Evolutionary conservation across 2,113 vertebrate genomes (phyloP), one percentile per base, ranked within the genome.

Genomic region (Daboia siamensis): DNA sequence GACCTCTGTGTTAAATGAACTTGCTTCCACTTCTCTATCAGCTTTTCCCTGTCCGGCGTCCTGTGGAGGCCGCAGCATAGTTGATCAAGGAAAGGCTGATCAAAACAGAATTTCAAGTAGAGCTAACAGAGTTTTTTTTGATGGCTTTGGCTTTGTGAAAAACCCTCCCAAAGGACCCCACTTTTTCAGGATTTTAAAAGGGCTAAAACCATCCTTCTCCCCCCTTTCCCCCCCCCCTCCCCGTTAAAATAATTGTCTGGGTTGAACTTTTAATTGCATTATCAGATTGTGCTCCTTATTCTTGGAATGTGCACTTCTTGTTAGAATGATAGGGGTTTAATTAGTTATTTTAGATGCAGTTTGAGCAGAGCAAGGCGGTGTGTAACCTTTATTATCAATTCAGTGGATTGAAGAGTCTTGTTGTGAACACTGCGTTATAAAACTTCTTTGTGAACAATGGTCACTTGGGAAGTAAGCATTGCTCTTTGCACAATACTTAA

Each of bases 391-490:
- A 88, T 94, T 93, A 94, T 93, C 94, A 96, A 96, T 96, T 95
- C 95, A 95, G 88, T 91, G 93, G 97, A 80, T 92, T 94, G 94
- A 93, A 91, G 94, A 92, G 93, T 94, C 93, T 10, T 96, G 96
- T 87, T 93, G 57, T 90, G 90, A 94, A 85, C 90, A 93, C 89
- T 96, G 95, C 86, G 9, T 90, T 96, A 95, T 93, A 94, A 92
- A 61, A 91, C 95, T 94, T 95, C 95, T 96, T 95, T 93, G 94
- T 94, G 39, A 95, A 97, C 97, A 96, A 89, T 55, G 96, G 97
- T 95, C 96, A 97, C 96, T 97, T 95, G 96, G 97, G 97, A 96
- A 97, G 95, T 92, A 96, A 97, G 97, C 97, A 97, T 95, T 96
- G 96, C 96, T 97, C 95, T 97, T 97, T 97, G 95, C 61, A 95